Evolutionary conservation across 2,797 vertebrate species (phyloP).

Genomic region (Eptatretus atami): DNA sequence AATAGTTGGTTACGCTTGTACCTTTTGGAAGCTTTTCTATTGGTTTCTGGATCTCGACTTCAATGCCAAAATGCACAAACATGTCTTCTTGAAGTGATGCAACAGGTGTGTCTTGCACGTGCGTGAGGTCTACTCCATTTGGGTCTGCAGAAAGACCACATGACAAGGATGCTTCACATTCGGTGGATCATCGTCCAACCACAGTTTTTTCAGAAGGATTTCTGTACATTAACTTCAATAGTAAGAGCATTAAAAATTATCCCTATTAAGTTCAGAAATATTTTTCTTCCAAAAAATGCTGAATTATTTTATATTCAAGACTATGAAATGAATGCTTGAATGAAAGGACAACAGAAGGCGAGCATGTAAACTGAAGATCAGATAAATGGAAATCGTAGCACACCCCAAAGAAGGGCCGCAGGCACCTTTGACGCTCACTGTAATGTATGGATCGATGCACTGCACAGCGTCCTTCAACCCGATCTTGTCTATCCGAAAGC

Average conservation of each 20-base stretch:
- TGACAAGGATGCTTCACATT: no score
- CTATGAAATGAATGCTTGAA: not conserved
- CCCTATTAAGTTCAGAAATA: no score
- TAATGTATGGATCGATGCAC: constrained; percentile 94
- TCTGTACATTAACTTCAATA: no score
- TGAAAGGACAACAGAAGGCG: constrained; percentile 7
- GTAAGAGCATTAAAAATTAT: no score
- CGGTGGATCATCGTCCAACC: no score
- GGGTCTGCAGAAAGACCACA: constrained; percentile 22
- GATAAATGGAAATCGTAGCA: constrained; percentile 4
- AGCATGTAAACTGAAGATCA: constrained; percentile 4
- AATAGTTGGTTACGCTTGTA: constrained; percentile 12
- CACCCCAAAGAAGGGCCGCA: constrained; percentile 6
- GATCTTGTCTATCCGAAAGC: constrained; percentile 72
- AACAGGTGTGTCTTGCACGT: constrained; percentile 71
- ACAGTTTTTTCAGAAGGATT: no score
- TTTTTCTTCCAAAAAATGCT: not conserved
- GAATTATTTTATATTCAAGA: not conserved
- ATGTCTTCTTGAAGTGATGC: constrained; percentile 72
- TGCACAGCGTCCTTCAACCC: constrained; percentile 90
- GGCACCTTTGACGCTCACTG: constrained; percentile 70
- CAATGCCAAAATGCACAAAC: constrained; percentile 64
- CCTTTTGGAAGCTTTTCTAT: constrained; percentile 85
- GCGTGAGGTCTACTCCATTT: constrained; percentile 66
- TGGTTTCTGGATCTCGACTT: constrained; percentile 86